These are phyloP conservation scores for Pogonus chalceus DNA, from an alignment of 1,140 invertebrate species.

Conservation along the genomic window DNA sequence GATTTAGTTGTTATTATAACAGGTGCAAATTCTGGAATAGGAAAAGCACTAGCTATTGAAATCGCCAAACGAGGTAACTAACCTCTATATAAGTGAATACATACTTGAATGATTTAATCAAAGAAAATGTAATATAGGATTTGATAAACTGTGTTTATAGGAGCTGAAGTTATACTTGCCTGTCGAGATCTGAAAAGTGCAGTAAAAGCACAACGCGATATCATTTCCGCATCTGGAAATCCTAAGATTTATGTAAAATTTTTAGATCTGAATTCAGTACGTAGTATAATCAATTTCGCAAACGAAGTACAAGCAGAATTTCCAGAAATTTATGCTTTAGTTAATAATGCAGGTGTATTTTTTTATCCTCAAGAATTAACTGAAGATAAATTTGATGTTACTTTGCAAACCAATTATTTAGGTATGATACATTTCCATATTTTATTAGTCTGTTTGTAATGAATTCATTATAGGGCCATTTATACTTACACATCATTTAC, in stretches of 20 bases:
- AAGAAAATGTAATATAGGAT: no score
- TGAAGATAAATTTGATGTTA: conserved; percentile 46
- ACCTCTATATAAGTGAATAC: not conserved
- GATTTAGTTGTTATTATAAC: conserved; percentile 50
- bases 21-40: conserved; percentile 50
- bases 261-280: conserved; percentile 29
- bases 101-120: not conserved
- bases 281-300: conserved; percentile 27
- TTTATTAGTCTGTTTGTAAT: not conserved
- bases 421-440: conserved; percentile 19
- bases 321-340: conserved; percentile 36
- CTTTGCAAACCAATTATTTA: conserved; percentile 54
- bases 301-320: conserved; percentile 23
- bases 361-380: conserved; percentile 41
- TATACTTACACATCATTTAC: conserved; percentile 29
- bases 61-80: conserved; percentile 33
- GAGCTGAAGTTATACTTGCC: conserved; percentile 41
- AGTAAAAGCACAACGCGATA: conserved; percentile 33
- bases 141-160: conserved; percentile 23
- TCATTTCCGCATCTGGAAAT: conserved; percentile 28
- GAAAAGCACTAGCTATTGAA: conserved; percentile 42
- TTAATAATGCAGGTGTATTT: conserved; percentile 54
- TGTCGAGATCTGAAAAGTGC: conserved; percentile 41
- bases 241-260: conserved; percentile 27
- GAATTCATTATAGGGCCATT: conserved; percentile 27